Evolutionary conservation across 2,113 vertebrate genomes (phyloP), one percentile per base, ranked within the genome.

Genomic region (Thamnaconus septentrionalis): DNA sequence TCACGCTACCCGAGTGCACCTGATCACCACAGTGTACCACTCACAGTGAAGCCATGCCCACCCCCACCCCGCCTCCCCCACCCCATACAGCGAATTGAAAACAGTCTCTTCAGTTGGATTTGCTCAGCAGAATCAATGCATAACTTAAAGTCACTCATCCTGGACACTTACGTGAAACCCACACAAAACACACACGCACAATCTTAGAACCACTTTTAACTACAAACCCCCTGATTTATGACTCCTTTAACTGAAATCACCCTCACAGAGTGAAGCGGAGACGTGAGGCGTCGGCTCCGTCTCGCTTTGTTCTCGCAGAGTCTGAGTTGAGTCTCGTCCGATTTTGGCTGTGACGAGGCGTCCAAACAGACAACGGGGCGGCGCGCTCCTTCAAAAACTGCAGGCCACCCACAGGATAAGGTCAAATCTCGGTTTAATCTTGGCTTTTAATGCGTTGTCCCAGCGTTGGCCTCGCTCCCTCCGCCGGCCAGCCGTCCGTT

Each of bases 11-110:
- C 73, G 55, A 73, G 61, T 72, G 65, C 77, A 71, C 4, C 49
- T 47, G n/a, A 60, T 57, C 66, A 66, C 60, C 53, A 53, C 75
- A 77, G 84, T 80, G n/a, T 80, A 82, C 88, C 66, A 85, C 69
- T 64, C 78, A 71, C 40, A 41, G 31, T 65, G 69, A 49, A 68
- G 41, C 31, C 69, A 62, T 9, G n/a, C 61, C 43, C 41, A 42
- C 3, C 18, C 53, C 45, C 6, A 56, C 62, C 72, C 3, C 18
- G 50, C 45, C 6, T 53, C 62, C 72, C 56, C 63, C 56, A 57
- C 69, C 62, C 18, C 18, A 31, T 31, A 31, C 18, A 31, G 18
- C 18, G 18, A 31, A 31, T 31, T 31, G 18, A 31, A 31, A 31
- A 31, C 18, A 31, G 18, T 31, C 18, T 31, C 18, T 31, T 31